Base-by-base conservation (phyloP, 2,797 vertebrate species). In the Atherinosoma microstoma region DNA sequence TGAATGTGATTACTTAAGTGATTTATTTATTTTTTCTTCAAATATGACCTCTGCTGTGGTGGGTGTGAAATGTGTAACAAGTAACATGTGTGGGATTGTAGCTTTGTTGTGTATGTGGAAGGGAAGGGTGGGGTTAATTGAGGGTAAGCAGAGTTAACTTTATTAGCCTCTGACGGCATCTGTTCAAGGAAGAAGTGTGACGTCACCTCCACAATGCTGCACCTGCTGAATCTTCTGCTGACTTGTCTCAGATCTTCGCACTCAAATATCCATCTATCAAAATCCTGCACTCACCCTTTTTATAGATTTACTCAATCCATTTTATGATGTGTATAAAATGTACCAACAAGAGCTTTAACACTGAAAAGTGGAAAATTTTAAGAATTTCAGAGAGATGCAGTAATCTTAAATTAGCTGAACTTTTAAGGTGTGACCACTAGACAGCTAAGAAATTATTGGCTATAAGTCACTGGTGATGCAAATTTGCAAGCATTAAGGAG, bases 101-200 rank as follows among this genome's bases (percentile, higher is more conserved):
- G 47, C 47, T n/a, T 10, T 20, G 42, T 49, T 30, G 10, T 18
- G 20, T 3, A 30, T 20, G 24, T 8, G 10, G 16, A 38, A 4
- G 40, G 38, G 22, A 67, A 59, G 54, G 69, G 1, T 30, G 60
- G 45, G 57, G 24, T 68, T 59, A 83, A 30, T 49, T 18, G 18
- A 80, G 72, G 74, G 71, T 87, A 85, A 91, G 76, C 67, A 70
- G 79, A 66, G 84, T 86, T 91, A 88, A 89, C 76, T 77, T 82
- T 32, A 78, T 92, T 88, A 90, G 77, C 51, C 57, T 74, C 58
- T 51, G 73, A 82, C 74, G 71, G 84, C 87, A 83, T 88, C 87
- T 92, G 90, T 69, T 87, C 42, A 3, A 69, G 67, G 67, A 73
- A 68, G 15, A 13, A 45, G 30, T 58, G 34, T 79, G 87, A 90